A percentile compares a stretch with the other conserved stretches of the same genome.
phyloP scores from a whole-genome alignment of 2,113 vertebrate species.

The Phyllostomus hastatus region DNA sequence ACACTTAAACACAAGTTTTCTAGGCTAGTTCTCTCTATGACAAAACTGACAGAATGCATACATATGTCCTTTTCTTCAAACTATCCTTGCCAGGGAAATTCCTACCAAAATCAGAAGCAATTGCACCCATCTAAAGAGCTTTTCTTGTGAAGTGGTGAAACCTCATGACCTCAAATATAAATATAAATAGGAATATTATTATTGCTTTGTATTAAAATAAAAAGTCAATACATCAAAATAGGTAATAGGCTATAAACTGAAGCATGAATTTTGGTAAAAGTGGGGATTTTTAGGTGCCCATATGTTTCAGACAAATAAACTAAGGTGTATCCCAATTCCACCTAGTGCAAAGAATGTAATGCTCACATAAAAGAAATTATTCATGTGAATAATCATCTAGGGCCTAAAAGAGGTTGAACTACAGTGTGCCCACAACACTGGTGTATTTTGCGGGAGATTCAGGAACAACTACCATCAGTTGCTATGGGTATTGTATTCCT shows the following conservation, averaged over 20 bases:
- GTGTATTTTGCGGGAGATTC: not conserved
- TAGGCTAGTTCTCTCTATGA: not conserved
- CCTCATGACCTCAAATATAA: not conserved
- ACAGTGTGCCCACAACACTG: not conserved
- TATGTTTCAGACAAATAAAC: not conserved
- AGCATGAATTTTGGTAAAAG: not conserved
- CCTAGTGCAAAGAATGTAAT: not conserved
- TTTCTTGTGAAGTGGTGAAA: not conserved
- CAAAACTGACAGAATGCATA: not conserved
- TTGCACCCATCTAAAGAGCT: not conserved
- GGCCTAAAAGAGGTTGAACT: not conserved
- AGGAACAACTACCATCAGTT: not conserved
- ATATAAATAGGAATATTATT: not conserved
- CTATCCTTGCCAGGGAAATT: not conserved
- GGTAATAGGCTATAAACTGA: not conserved
- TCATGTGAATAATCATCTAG: not conserved
- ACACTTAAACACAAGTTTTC: not conserved
- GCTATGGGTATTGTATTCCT: not conserved
- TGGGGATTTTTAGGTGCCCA: not conserved
- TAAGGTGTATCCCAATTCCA: not conserved
- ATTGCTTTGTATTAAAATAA: constrained; percentile 9
- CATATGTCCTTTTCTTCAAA: not conserved
- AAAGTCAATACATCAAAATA: not conserved
- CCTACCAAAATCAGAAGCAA: not conserved
- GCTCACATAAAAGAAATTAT: not conserved